Evolutionary conservation across 2,113 vertebrate genomes (phyloP), one percentile per base, ranked within the genome.

Genomic region (Piaya cayana): DNA sequence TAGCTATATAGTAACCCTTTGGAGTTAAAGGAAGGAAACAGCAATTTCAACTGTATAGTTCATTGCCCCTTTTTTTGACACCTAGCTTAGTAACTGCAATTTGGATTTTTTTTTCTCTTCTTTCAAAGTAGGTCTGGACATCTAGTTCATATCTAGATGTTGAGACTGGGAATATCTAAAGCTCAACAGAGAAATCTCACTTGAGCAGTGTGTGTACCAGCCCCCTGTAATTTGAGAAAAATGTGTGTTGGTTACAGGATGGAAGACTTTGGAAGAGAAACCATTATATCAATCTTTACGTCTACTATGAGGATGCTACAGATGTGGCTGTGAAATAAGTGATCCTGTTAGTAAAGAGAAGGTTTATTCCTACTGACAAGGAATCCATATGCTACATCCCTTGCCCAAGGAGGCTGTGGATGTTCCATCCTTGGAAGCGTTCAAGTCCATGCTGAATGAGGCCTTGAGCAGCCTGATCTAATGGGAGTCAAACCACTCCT

Each of bases 321-420:
- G 52, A 78, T 89, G 82, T 75, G 64, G 49, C 62, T 79, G 37
- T 82, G 53, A 56, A 83, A 53, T 76, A 76, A 92, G n/a, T 3
- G 5, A 83, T 75, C 26, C 32, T 71, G 47, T 89, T 95, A 91
- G 75, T 84, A 75, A 95, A 91, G 74, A 82, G 50, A 70, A 75
- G 15, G 52, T 87, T 94, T 91, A 88, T 85, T 79, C 67, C 39
- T 71, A 53, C 63, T 82, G 79, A 71, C 47, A 11, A 76, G 75
- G 78, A 72, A 92, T 88, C 76, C 82, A 82, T 90, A 86, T 69
- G 71, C 23, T 72, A 82, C 50, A 36, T 58, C n/a, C n/a, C n/a
- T n/a, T n/a, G n/a, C n/a, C n/a, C n/a, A n/a, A n/a, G n/a, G n/a
- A n/a, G n/a, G n/a, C n/a, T n/a, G n/a, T n/a, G n/a, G n/a, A n/a